Evolutionary conservation across 2,888 invertebrate species (phyloP).

Genomic region (Sinhomidia bicolor): DNA sequence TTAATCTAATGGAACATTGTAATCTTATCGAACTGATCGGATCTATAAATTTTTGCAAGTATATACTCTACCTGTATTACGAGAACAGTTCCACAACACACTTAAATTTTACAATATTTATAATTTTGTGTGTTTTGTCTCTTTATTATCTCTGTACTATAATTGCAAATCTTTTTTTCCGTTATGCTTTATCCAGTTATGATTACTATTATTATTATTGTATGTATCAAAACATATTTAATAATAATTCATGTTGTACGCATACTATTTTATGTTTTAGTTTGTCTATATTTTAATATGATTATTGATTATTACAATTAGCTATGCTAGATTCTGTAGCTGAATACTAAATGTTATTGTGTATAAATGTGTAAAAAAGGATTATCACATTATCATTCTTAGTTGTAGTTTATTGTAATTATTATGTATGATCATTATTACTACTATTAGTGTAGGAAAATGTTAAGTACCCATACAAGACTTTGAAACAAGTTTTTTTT

Average conservation of each 20-base stretch:
- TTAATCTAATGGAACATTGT: too few species aligned
- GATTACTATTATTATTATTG: slow-evolving; percentile 19
- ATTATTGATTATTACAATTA: not conserved
- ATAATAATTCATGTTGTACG: slow-evolving; percentile 1
- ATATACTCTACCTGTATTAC: too few species aligned
- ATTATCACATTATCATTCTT: slow-evolving; percentile 3
- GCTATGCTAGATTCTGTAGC: not conserved
- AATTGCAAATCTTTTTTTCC: not conserved
- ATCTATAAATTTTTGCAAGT: too few species aligned
- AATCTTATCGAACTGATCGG: too few species aligned
- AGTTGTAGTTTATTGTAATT: slow-evolving; percentile 5
- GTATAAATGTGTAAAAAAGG: slow-evolving; percentile 44
- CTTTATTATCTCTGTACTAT: not conserved
- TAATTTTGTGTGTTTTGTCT: not conserved
- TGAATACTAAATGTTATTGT: not conserved
- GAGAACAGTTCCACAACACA: not conserved
- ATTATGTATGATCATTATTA: slow-evolving; percentile 11
- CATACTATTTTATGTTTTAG: not conserved
- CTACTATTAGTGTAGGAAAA: not conserved
- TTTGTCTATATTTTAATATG: not conserved
- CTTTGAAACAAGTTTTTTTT: slow-evolving; percentile 32
- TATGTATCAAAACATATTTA: slow-evolving; percentile 2
- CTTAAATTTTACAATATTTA: not conserved
- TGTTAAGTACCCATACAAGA: slow-evolving; percentile 30
- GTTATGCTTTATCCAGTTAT: slow-evolving; percentile 19